These are phyloP conservation scores for Nibea albiflora DNA, from an alignment of 2,113 vertebrate genomes.

Conservation along the genomic window DNA sequence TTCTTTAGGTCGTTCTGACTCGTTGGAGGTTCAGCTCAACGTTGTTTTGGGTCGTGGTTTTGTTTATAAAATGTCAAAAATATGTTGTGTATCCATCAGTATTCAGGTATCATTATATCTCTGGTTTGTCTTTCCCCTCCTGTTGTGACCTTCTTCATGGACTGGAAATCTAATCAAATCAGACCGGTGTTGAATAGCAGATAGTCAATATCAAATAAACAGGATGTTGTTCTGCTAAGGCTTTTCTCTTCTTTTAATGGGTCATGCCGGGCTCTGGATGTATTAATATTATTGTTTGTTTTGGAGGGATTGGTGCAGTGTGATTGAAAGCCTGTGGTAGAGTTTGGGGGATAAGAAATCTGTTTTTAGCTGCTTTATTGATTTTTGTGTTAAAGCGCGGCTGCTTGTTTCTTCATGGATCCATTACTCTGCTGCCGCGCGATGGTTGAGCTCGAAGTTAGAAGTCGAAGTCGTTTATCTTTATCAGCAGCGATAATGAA, in stretches of 20 bases:
- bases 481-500: conserved; percentile 48
- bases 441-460: conserved; percentile 3
- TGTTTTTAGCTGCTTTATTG: conserved; percentile 51
- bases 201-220: conserved; percentile 57
- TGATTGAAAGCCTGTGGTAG: conserved; percentile 36
- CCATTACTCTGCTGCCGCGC: conserved; percentile 19
- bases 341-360: neutral
- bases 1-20: no score
- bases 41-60: neutral
- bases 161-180: conserved; percentile 56
- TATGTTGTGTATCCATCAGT: neutral
- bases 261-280: conserved; percentile 7
- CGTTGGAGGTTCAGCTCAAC: no score
- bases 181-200: conserved; percentile 28
- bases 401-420: conserved; percentile 33
- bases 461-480: conserved; percentile 49
- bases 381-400: conserved; percentile 29
- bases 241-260: conserved; percentile 52
- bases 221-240: conserved; percentile 9
- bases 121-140: neutral
- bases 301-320: neutral
- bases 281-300: conserved; percentile 36
- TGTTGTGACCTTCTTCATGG: conserved; percentile 23
- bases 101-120: conserved; percentile 21
- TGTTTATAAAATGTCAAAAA: neutral